Base-by-base conservation (phyloP, 2,113 vertebrate genomes). In the Erpornis zantholeuca region DNA sequence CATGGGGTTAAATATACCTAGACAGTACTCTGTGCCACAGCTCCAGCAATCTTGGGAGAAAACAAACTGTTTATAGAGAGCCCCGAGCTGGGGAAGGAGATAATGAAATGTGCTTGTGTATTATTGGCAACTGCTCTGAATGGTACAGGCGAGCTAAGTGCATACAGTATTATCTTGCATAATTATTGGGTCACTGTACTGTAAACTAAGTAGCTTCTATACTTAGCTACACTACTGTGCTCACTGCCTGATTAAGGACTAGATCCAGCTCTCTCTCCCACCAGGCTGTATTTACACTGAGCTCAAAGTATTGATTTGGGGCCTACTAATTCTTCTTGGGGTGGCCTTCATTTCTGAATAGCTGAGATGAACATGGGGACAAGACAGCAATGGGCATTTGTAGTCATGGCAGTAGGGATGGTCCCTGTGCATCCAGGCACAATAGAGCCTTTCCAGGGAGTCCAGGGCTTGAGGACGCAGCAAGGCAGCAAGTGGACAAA, bases 141-240 rank as follows among this genome's bases (percentile, higher is more conserved):
- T 84, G 80, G 93, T 75, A 89, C 96, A 96, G 97, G 95, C 69
- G 0, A 97, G 96, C 95, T 96, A 92, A 98, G 96, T 96, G 94
- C 87, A 87, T 96, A 94, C 92, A 92, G 97, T 96, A 97, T 97
- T 98, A 97, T 96, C 97, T 97, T 98, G 97, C 96, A 95, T 96
- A 96, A 97, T 96, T 96, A 96, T 95, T 96, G 91, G 91, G 85
- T 97, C 95, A 95, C 96, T 69, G 86, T 96, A 96, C 96, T 97
- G 95, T 96, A 97, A 93, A 95, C 82, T 84, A 97, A 95, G 94
- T 94, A 91, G 91, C 89, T 96, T 29, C 96, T 97, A 97, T 97
- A 96, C 91, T 97, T 97, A 97, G 95, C 73, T 54, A 18, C 70
- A 79, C 78, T 95, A 93, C 95, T 52, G 69, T 27, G 22, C 52